Base-by-base conservation (phyloP, 2,888 invertebrate species). In the Lithophane leautieri region DNA sequence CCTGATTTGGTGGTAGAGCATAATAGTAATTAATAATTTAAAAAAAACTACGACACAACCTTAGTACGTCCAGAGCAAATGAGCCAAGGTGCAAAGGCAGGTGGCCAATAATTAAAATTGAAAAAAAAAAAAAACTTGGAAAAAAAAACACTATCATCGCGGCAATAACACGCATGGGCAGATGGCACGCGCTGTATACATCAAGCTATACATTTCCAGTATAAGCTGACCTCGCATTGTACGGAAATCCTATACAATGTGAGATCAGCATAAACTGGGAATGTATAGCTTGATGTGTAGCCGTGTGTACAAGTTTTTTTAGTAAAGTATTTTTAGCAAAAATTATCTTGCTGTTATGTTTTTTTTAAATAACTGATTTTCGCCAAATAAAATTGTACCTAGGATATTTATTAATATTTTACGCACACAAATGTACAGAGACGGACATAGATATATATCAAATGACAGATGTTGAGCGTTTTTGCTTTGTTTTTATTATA, bases 121-220 rank as follows among this genome's bases (percentile, higher is more conserved):
- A 73, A 80, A 78, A 76, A 79, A 75, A 75, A 82, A 79, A 86
- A 70, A 11, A 62, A 25, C 11, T 0, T 4, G 65, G 69, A 80
- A 86, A 81, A 81, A 81, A 83, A 79, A 73, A 75, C 54, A 68
- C 71, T 78, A 77, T 81, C 75, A 75, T 82, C 70, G 73, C 56
- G 6, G n/a, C 2, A 60, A 77, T 69, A 78, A 78, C 75, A 82
- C 76, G 84, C 61, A 70, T 66, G 75, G 80, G 87, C 90, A 90
- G 90, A 88, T 91, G 91, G 86, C 91, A 90, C 89, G 90, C 78
- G 91, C 87, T 73, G 16, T 22, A 44, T 40, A 34, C n/a, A n/a
- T n/a, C n/a, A n/a, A n/a, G n/a, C n/a, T n/a, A n/a, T n/a, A n/a
- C n/a, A n/a, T n/a, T n/a, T n/a, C n/a, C n/a, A n/a, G n/a, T n/a